Percentiles rank a stretch among this genome's conserved stretches.
Evolutionary conservation across 2,797 vertebrate genomes (phyloP).

Genomic region (Brotula barbata): DNA sequence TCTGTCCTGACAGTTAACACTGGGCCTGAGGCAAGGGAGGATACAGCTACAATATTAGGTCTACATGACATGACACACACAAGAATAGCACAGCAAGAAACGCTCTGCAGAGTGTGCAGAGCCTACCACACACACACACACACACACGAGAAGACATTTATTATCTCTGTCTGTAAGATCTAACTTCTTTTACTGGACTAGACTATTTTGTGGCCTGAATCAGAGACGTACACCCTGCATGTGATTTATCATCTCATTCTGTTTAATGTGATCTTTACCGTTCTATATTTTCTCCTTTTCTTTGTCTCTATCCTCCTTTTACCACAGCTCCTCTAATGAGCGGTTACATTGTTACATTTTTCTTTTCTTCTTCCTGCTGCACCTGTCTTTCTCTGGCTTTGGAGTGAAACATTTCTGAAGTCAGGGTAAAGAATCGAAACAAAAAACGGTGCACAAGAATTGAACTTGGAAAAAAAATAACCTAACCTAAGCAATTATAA

Average conservation of each 20-base stretch:
- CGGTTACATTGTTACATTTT: constrained; percentile 45
- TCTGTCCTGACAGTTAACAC: constrained; percentile 61
- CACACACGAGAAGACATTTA: neutral
- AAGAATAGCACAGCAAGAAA: constrained; percentile 52
- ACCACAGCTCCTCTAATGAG: constrained; percentile 43
- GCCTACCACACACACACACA: constrained; percentile 17
- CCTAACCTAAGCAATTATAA: constrained; percentile 9
- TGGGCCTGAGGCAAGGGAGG: constrained; percentile 55
- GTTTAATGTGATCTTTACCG: neutral
- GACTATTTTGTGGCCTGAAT: constrained; percentile 8
- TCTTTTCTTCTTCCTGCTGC: constrained; percentile 48
- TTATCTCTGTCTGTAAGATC: no score
- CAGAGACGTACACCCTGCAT: neutral
- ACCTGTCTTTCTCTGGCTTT: constrained; percentile 61
- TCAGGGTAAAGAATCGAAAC: constrained; percentile 1
- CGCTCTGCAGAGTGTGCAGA: constrained; percentile 75
- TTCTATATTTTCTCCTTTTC: neutral
- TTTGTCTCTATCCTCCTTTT: constrained; percentile 23
- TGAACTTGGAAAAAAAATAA: constrained; percentile 15
- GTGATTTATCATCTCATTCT: constrained; percentile 4
- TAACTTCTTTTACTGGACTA: no score
- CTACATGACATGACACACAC: constrained; percentile 30
- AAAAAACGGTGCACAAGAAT: neutral
- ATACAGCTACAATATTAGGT: constrained; percentile 17
- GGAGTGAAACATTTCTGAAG: constrained; percentile 20